phyloP scores from a whole-genome alignment of 2,797 vertebrate genomes.

The Merluccius polli region DNA sequence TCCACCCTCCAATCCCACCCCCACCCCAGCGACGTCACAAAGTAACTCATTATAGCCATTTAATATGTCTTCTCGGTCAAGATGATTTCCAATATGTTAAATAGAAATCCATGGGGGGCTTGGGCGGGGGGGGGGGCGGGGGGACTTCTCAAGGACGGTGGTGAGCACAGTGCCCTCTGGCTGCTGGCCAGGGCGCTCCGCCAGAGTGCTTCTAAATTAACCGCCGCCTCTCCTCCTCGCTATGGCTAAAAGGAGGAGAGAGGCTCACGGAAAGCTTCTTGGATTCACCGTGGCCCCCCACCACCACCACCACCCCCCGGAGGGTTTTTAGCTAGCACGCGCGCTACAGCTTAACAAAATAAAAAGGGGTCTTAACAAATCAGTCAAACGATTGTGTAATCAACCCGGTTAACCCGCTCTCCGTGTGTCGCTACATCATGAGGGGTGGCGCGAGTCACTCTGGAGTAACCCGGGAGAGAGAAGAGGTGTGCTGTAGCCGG shows the following conservation, averaged over 20 bases:
- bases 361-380: slow-evolving; percentile 73
- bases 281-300: background rate
- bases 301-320: background rate
- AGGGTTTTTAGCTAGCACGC: background rate
- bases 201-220: slow-evolving; percentile 81
- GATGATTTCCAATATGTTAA: slow-evolving; percentile 77
- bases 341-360: slow-evolving; percentile 59
- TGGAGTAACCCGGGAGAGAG: background rate
- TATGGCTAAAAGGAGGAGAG: slow-evolving; percentile 63
- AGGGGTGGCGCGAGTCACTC: background rate
- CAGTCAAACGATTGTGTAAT: slow-evolving; percentile 64
- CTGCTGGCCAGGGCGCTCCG: slow-evolving; percentile 73
- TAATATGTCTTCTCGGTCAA: slow-evolving; percentile 76
- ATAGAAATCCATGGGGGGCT: slow-evolving; percentile 70
- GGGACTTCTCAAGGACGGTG: slow-evolving; percentile 74
- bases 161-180: slow-evolving; percentile 76
- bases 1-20: background rate
- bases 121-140: background rate
- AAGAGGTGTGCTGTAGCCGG: background rate
- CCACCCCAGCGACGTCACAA: slow-evolving; percentile 46
- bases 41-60: slow-evolving; percentile 71
- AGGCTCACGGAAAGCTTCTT: background rate
- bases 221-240: slow-evolving; percentile 56
- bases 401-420: background rate
- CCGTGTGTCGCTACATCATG: background rate